phyloP scores from a whole-genome alignment of 1,140 invertebrate species.

The Temnothorax nylanderi region DNA sequence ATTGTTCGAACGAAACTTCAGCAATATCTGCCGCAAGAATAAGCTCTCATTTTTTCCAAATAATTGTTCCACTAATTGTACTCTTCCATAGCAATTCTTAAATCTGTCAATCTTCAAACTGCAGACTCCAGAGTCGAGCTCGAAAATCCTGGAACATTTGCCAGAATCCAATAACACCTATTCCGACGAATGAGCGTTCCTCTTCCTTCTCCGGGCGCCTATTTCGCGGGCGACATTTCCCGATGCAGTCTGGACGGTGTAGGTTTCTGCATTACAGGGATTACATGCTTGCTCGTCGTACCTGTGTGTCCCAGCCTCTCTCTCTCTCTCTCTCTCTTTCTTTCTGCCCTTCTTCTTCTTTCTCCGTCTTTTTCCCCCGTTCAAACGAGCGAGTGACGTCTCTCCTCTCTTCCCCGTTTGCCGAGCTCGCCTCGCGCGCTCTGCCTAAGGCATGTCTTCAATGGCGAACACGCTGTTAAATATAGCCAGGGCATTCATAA shows the following conservation, averaged over 20 bases:
- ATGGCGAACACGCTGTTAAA: conserved; percentile 78
- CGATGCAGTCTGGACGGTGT: conserved; percentile 34
- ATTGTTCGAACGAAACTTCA: not conserved
- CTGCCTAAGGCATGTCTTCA: conserved; percentile 77
- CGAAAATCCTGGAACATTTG: not conserved
- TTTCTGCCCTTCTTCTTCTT: not conserved
- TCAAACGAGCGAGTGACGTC: conserved; percentile 60
- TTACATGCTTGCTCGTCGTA: conserved; percentile 65
- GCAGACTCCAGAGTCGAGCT: too few relatives aligned
- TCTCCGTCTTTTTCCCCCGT: not conserved
- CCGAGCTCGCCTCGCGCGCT: conserved; percentile 62
- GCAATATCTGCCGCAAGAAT: not conserved
- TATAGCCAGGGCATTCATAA: conserved; percentile 78
- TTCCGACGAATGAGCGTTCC: conserved; percentile 13
- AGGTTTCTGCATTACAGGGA: conserved; percentile 68
- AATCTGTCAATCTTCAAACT: not conserved
- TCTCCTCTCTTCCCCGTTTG: conserved; percentile 33
- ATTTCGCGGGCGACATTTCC: conserved; percentile 51
- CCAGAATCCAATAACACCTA: conserved; percentile 18
- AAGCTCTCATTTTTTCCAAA: not conserved
- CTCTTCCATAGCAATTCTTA: not conserved
- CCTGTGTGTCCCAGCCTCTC: conserved; percentile 61
- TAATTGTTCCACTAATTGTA: not conserved
- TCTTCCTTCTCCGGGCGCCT: not conserved
- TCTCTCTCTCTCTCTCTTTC: not conserved